A percentile compares a stretch with the other conserved stretches of the same genome.
phyloP scores from a whole-genome alignment of 2,797 vertebrate genomes.

The Trachops cirrhosus region DNA sequence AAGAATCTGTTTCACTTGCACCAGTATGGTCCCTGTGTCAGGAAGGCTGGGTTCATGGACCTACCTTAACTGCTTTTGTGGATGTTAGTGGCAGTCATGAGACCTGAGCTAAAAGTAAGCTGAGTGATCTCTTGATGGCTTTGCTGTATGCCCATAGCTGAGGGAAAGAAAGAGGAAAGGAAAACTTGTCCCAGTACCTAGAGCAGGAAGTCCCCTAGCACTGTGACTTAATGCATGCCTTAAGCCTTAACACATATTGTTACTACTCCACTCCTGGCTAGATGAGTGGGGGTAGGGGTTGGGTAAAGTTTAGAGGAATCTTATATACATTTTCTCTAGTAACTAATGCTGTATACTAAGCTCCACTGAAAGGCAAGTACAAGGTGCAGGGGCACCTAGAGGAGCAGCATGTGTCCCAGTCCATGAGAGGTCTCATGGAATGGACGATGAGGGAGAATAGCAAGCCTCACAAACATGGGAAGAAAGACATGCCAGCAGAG shows the following conservation, averaged over 20 bases:
- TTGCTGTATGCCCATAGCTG: background rate
- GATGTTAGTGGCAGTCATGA: background rate
- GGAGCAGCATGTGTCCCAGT: accelerated
- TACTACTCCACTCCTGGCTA: background rate
- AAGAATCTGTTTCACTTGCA: background rate
- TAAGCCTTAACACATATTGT: background rate
- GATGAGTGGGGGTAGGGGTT: background rate
- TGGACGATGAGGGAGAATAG: background rate
- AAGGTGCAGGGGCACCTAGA: accelerated
- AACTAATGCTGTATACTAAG: background rate
- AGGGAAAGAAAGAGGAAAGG: background rate
- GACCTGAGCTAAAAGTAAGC: background rate
- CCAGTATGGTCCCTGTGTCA: no score
- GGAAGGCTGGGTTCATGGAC: background rate
- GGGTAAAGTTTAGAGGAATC: background rate
- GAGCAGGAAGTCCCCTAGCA: background rate
- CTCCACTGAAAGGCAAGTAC: background rate
- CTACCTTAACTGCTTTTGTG: background rate
- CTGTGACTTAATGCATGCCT: background rate
- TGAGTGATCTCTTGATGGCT: background rate
- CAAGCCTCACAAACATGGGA: background rate
- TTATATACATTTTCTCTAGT: background rate
- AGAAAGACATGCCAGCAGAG: background rate
- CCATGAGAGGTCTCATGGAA: background rate
- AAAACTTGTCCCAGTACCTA: background rate